Percentiles rank a stretch among this genome's conserved stretches.
Conservation (phyloP, 2,113 vertebrate species). For the Trachemys scripta region DNA sequence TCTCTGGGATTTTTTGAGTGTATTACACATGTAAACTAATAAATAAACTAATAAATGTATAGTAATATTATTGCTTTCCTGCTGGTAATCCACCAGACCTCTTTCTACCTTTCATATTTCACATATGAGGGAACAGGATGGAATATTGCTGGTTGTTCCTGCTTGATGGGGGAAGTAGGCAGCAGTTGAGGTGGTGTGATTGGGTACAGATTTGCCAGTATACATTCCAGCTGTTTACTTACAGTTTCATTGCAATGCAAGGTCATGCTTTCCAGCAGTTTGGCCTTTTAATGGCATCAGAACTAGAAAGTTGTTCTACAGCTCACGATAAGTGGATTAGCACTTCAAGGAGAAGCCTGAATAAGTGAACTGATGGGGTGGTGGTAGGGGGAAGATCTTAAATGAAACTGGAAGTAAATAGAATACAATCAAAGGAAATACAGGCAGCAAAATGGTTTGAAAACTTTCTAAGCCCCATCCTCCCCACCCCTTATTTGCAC, state of each 20-base stretch:
- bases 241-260: conserved; percentile 57
- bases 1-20: conserved; percentile 34
- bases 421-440: conserved; percentile 9
- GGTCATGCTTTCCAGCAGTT: conserved; percentile 35
- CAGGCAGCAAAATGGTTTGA: conserved; percentile 24
- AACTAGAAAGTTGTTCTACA: conserved; percentile 28
- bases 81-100: conserved; percentile 49
- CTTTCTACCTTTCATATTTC: conserved; percentile 37
- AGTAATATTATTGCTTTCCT: conserved; percentile 47
- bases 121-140: background rate
- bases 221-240: conserved; percentile 54
- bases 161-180: background rate
- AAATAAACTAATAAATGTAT: conserved; percentile 52
- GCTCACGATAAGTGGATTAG: conserved; percentile 54
- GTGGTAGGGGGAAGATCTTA: background rate
- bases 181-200: background rate
- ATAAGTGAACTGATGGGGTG: background rate
- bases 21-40: conserved; percentile 46
- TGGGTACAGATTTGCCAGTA: conserved; percentile 21
- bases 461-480: background rate
- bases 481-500: background rate
- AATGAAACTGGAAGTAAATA: conserved; percentile 41
- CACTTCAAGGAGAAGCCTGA: background rate
- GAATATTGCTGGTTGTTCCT: conserved; percentile 9
- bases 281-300: conserved; percentile 24